Base-by-base conservation (phyloP, 2,113 vertebrate species). In the Salvator merianae region DNA sequence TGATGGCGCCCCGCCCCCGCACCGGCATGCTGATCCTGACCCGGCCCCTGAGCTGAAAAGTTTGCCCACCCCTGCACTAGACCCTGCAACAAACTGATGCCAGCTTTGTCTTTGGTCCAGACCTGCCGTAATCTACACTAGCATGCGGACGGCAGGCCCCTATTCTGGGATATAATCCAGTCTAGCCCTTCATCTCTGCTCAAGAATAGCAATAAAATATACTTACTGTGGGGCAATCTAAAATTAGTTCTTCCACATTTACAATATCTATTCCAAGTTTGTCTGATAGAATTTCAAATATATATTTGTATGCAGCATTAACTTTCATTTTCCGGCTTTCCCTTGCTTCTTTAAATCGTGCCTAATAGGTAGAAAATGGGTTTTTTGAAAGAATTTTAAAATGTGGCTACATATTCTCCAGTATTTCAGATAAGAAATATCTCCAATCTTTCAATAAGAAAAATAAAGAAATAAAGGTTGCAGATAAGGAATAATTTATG, bases 221-320 rank as follows among this genome's bases (percentile, higher is more conserved):
- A 96, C 97, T 97, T 86, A 98, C 97, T 66, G 95, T 95, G 62
- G 94, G 82, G 26, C 86, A 88, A 65, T 98, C 97, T 91, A 98
- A 91, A 92, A 98, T 94, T 92, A 97, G 94, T 70, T 97, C 97
- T 90, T 97, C 96, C 22, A 97, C 94, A 55, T 79, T 55, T 75
- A 50, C 0, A 36, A 94, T 3, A 3, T 96, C 94, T 90, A 98
- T 84, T 40, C 73, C 91, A 87, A 97, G 78, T 1, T n/a, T 89
- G 4, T 93, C 79, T 79, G 96, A 85, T 55, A 98, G 68, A 87
- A 96, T 87, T 87, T 97, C 95, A 93, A 97, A 95, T 82, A 97
- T 92, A 16, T 97, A 97, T 90, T 94, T 95, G 93, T 96, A 96
- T 20, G 82, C 89, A 86, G 94, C 22, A 43, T 95, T 93, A 34